A percentile compares a stretch with the other conserved stretches of the same genome.
Conservation (phyloP, 2,888 invertebrate species). For the Erynnis tages region DNA sequence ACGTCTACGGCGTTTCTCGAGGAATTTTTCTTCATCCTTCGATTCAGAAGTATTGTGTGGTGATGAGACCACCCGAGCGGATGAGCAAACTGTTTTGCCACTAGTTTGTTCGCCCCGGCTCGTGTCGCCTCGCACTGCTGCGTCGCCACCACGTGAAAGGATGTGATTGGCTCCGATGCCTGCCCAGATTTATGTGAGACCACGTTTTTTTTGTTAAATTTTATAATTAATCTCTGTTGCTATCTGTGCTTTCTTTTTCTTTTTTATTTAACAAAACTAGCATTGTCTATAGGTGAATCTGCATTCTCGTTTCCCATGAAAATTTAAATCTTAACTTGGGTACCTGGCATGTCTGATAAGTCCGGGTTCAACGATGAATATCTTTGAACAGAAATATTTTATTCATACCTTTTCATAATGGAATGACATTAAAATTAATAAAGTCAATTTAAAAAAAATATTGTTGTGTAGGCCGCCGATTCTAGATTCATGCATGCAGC, state of each 20-base stretch:
- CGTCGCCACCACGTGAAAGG: slow-evolving; percentile 48
- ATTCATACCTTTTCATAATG: too few relatives aligned
- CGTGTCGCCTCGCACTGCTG: slow-evolving; percentile 75
- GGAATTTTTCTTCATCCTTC: slow-evolving; percentile 8
- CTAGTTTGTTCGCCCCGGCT: slow-evolving; percentile 83
- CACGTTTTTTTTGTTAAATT: slow-evolving; percentile 14
- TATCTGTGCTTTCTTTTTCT: neutral
- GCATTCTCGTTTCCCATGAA: too few relatives aligned
- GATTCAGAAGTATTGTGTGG: too few relatives aligned
- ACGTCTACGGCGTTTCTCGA: slow-evolving; percentile 17
- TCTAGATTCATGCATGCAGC: too few relatives aligned
- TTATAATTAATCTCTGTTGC: neutral
- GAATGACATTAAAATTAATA: too few relatives aligned
- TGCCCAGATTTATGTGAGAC: slow-evolving; percentile 8
- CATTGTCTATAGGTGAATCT: too few relatives aligned
- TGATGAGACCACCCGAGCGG: slow-evolving; percentile 76
- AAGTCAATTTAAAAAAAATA: too few relatives aligned
- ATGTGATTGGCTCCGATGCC: slow-evolving; percentile 40
- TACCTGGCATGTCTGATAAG: too few relatives aligned
- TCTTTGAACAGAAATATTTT: too few relatives aligned
- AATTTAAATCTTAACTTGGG: too few relatives aligned
- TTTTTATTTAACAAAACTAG: neutral
- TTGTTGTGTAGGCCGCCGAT: too few relatives aligned
- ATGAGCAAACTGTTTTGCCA: slow-evolving; percentile 73
- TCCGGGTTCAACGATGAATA: too few relatives aligned